phyloP scores from a whole-genome alignment of 2,888 invertebrate species.

The Hydrotaea diabolus region DNA sequence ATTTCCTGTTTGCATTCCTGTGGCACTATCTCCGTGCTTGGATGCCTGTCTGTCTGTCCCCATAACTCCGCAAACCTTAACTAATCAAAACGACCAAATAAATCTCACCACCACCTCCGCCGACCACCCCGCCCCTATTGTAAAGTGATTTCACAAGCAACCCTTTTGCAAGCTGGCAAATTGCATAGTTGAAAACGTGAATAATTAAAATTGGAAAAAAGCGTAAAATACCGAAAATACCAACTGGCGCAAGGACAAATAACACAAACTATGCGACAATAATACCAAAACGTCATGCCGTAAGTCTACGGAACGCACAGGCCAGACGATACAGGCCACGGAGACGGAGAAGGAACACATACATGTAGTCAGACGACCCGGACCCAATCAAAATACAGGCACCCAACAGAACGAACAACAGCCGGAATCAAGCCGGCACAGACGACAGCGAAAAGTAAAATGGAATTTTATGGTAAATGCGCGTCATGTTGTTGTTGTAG shows the following conservation, averaged over 20 bases:
- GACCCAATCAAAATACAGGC: conserved; percentile 34
- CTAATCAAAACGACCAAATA: conserved; percentile 9
- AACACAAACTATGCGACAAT: conserved; percentile 39
- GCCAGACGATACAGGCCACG: conserved; percentile 9
- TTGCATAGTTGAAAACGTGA: conserved; percentile 33
- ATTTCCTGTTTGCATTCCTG: conserved; percentile 10
- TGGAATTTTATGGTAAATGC: conserved; percentile 55
- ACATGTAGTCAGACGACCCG: conserved; percentile 49
- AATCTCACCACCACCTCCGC: no score
- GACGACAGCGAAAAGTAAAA: conserved; percentile 50
- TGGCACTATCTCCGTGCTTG: background rate
- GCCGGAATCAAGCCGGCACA: conserved; percentile 26
- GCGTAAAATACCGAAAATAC: conserved; percentile 56
- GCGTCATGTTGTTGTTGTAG: conserved; percentile 50
- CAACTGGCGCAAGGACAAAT: conserved; percentile 59
- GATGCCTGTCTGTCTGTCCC: background rate
- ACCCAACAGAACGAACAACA: conserved; percentile 35
- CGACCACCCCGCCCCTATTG: background rate
- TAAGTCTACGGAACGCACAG: conserved; percentile 30
- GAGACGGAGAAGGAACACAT: background rate
- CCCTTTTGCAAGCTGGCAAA: conserved; percentile 6
- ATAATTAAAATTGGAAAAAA: conserved; percentile 62
- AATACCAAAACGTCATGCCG: conserved; percentile 34
- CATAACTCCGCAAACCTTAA: background rate
- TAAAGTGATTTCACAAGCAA: background rate